Percentiles rank a stretch among this genome's conserved stretches.
Evolutionary conservation across 2,797 vertebrate genomes (phyloP).

Genomic region (Crenichthys baileyi): DNA sequence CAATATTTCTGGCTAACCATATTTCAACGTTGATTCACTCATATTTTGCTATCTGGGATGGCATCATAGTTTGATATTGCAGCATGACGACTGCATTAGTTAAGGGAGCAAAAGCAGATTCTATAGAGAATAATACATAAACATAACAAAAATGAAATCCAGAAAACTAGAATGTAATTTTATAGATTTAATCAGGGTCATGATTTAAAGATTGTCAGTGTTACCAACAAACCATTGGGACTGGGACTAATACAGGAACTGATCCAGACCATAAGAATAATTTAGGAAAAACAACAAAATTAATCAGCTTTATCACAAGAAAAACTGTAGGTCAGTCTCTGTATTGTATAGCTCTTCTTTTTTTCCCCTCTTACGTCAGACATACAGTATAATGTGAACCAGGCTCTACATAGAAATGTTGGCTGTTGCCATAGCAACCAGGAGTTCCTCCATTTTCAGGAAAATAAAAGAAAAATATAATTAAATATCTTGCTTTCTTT

Average conservation of each 20-base stretch:
- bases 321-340: background rate
- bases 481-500: background rate
- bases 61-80: background rate
- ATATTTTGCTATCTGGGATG: background rate
- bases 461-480: background rate
- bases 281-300: background rate
- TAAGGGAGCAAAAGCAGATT: background rate
- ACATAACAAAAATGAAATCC: too few relatives aligned
- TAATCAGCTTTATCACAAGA: background rate
- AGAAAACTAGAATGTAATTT: background rate
- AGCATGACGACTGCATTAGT: background rate
- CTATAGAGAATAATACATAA: background rate
- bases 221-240: background rate
- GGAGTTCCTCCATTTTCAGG: background rate
- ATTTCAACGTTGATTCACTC: too few relatives aligned
- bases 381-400: background rate
- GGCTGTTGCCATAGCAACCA: background rate
- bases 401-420: background rate
- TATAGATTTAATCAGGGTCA: background rate
- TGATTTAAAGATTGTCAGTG: background rate
- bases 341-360: background rate
- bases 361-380: background rate
- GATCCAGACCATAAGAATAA: too few relatives aligned
- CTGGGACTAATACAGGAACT: background rate
- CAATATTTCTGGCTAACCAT: too few relatives aligned